phyloP scores from a whole-genome alignment of 2,797 vertebrate species.

The Hipposideros larvatus region DNA sequence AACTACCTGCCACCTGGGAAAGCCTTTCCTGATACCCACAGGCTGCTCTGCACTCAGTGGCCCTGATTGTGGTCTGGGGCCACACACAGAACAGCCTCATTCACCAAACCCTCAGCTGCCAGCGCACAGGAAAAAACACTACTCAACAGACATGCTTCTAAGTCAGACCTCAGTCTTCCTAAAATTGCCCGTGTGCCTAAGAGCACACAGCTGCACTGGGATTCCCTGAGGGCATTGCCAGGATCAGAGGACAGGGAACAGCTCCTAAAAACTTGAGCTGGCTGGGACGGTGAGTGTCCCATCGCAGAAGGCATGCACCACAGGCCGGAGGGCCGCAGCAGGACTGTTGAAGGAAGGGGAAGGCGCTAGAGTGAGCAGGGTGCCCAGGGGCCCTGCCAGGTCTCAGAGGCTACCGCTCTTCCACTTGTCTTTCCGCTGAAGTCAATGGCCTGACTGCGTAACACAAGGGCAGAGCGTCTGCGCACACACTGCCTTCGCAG shows the following conservation, averaged over 20 bases:
- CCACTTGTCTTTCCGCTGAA: neutral
- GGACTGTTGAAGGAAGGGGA: neutral
- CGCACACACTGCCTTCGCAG: neutral
- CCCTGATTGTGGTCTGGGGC: neutral
- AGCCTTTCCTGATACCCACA: neutral
- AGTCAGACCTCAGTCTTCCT: neutral
- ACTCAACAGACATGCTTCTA: neutral
- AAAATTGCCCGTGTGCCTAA: neutral
- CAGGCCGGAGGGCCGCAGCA: neutral
- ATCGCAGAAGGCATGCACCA: accelerated
- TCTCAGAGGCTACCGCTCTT: neutral
- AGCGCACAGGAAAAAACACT: neutral
- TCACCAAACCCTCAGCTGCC: neutral
- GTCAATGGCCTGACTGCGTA: neutral
- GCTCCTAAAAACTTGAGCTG: neutral
- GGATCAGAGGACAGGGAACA: neutral
- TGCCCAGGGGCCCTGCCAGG: neutral
- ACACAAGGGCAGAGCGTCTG: neutral
- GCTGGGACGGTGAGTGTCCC: neutral
- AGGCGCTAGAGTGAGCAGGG: neutral
- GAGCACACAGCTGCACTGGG: neutral
- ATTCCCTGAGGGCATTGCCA: neutral
- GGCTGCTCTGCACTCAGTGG: neutral
- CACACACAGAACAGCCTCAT: neutral
- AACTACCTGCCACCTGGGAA: neutral